phyloP scores from a whole-genome alignment of 2,797 vertebrate genomes.

The Gymnothorax javanicus region DNA sequence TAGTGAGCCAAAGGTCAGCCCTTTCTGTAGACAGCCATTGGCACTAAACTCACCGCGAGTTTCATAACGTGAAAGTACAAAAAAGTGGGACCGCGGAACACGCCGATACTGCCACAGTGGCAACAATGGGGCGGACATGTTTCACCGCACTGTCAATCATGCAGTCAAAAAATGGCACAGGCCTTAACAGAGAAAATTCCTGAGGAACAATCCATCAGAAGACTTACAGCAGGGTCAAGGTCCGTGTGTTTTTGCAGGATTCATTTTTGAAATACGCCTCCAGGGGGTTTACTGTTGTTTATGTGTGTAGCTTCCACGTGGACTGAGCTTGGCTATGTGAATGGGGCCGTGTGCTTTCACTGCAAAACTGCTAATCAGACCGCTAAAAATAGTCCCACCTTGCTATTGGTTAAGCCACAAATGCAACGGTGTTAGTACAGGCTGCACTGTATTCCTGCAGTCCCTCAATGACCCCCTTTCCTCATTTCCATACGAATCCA shows the following conservation, averaged over 20 bases:
- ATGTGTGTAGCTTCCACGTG: background rate
- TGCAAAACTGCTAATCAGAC: background rate
- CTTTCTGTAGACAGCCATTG: conserved; percentile 14
- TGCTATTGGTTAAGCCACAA: conserved; percentile 3
- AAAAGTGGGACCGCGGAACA: background rate
- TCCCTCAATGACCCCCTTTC: background rate
- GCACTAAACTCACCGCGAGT: conserved; percentile 11
- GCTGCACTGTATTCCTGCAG: background rate
- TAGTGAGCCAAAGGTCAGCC: background rate
- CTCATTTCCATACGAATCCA: background rate
- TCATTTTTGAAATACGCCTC: background rate
- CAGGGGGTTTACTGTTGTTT: background rate
- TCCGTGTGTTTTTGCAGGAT: background rate
- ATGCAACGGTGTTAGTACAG: background rate
- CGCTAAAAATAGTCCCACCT: background rate
- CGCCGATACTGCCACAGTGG: background rate
- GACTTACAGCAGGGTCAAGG: background rate
- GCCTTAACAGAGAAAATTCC: background rate
- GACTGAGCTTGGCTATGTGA: background rate
- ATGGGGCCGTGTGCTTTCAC: background rate
- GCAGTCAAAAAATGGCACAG: background rate
- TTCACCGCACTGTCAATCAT: background rate
- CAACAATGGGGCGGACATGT: background rate
- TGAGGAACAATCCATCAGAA: background rate
- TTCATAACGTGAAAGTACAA: background rate